These are phyloP conservation scores for Clusia tigrina DNA, from an alignment of 2,888 invertebrate genomes.

Conservation along the genomic window DNA sequence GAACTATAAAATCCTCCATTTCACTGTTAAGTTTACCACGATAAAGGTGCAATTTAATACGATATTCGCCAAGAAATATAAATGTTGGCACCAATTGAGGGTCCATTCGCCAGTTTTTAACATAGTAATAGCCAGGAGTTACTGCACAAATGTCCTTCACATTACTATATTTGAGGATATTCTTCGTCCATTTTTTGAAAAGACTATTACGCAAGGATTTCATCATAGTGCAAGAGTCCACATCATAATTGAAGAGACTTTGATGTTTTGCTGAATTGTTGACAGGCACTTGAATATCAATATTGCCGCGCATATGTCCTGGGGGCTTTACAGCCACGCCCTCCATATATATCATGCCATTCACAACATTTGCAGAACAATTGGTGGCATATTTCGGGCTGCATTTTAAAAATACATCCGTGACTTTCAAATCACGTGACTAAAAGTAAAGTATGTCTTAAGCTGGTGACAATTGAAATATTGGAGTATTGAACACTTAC, in stretches of 20 bases:
- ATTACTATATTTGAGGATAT: conserved; percentile 43
- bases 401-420: too few relatives aligned
- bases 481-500: too few relatives aligned
- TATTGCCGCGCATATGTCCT: background rate
- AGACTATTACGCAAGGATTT: conserved; percentile 37
- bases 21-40: conserved; percentile 42
- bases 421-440: too few relatives aligned
- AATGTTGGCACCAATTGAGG: conserved; percentile 36
- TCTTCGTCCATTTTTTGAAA: conserved; percentile 45
- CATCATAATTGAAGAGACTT: conserved; percentile 41
- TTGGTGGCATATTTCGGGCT: too few relatives aligned
- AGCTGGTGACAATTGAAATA: too few relatives aligned
- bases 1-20: background rate
- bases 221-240: conserved; percentile 42
- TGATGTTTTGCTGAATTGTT: too few relatives aligned
- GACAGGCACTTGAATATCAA: too few relatives aligned
- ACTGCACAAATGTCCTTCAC: conserved; percentile 45
- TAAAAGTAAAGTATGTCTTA: too few relatives aligned
- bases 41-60: conserved; percentile 37
- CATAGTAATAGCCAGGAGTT: conserved; percentile 35
- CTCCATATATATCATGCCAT: too few relatives aligned
- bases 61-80: conserved; percentile 39
- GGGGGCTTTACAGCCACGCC: background rate
- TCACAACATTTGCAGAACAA: too few relatives aligned
- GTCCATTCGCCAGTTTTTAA: conserved; percentile 39